Evolutionary conservation across 2,797 vertebrate species (phyloP).

Genomic region (Pteropus rufus): DNA sequence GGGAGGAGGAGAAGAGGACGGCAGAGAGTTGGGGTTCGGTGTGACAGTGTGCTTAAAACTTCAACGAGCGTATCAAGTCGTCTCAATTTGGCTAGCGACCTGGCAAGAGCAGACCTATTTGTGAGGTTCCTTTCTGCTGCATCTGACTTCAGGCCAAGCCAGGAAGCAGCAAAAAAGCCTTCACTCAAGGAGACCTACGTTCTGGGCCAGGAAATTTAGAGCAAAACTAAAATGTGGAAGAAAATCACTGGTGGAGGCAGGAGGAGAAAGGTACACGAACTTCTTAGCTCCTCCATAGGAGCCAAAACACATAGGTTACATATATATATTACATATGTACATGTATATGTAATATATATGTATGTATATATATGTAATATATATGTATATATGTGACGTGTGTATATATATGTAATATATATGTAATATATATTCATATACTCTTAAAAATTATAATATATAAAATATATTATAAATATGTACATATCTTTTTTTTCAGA

Average conservation of each 20-base stretch:
- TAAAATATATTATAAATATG: not conserved
- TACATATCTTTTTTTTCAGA: not conserved
- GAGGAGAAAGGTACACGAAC: not conserved
- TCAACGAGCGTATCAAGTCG: slow-evolving; percentile 43
- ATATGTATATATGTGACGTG: too few relatives aligned
- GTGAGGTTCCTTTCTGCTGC: slow-evolving; percentile 55
- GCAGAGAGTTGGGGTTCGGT: not conserved
- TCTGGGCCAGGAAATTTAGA: slow-evolving; percentile 65
- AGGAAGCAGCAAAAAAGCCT: slow-evolving; percentile 62
- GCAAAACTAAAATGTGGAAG: slow-evolving; percentile 37
- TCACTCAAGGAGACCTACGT: slow-evolving; percentile 50
- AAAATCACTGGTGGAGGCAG: not conserved
- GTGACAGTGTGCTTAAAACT: slow-evolving; percentile 34
- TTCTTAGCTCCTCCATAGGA: not conserved
- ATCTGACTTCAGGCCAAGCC: slow-evolving; percentile 67
- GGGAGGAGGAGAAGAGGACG: not conserved
- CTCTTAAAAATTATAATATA: not conserved
- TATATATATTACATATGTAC: not conserved
- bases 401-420: not conserved
- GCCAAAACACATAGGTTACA: not conserved
- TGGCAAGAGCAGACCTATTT: slow-evolving; percentile 44
- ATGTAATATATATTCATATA: not conserved
- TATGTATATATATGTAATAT: not conserved
- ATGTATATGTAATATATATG: not conserved
- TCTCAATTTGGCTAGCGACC: not conserved